Conservation (phyloP, 2,888 invertebrate genomes). For the Apantesis nais region DNA sequence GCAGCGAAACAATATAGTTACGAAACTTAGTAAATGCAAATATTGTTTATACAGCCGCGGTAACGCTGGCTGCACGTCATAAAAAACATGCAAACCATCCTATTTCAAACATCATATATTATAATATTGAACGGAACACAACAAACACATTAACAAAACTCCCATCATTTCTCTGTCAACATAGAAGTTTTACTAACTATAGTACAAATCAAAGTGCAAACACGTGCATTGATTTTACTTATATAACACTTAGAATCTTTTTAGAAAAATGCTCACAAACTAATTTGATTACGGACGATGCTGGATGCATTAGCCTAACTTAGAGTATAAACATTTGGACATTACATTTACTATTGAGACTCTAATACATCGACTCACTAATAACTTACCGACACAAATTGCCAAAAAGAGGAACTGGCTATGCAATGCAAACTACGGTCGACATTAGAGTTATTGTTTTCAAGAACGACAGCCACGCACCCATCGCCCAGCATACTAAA, state of each 20-base stretch:
- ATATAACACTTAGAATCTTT: conserved; percentile 11
- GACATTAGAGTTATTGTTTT: conserved; percentile 17
- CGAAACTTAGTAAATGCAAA: conserved; percentile 19
- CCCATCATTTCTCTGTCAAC: conserved; percentile 6
- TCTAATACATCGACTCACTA: background rate
- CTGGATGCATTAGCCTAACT: background rate
- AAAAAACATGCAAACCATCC: conserved; percentile 14
- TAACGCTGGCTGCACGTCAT: background rate
- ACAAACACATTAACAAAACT: conserved; percentile 8
- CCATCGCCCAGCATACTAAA: conserved; percentile 24
- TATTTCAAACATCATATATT: conserved; percentile 19
- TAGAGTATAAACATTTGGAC: conserved; percentile 1
- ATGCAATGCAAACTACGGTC: background rate
- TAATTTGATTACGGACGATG: conserved; percentile 18
- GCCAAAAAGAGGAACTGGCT: background rate
- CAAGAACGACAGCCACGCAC: conserved; percentile 3
- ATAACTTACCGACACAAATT: conserved; percentile 6
- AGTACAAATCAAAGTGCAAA: conserved; percentile 8
- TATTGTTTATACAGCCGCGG: conserved; percentile 14
- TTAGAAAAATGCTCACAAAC: conserved; percentile 19
- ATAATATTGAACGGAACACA: background rate
- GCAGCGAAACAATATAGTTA: conserved; percentile 10
- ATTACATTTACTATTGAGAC: background rate
- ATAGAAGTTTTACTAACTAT: conserved; percentile 16
- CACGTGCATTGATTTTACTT: conserved; percentile 5